Conservation (phyloP, 2,113 vertebrate genomes). For the Pangasianodon gigas region DNA sequence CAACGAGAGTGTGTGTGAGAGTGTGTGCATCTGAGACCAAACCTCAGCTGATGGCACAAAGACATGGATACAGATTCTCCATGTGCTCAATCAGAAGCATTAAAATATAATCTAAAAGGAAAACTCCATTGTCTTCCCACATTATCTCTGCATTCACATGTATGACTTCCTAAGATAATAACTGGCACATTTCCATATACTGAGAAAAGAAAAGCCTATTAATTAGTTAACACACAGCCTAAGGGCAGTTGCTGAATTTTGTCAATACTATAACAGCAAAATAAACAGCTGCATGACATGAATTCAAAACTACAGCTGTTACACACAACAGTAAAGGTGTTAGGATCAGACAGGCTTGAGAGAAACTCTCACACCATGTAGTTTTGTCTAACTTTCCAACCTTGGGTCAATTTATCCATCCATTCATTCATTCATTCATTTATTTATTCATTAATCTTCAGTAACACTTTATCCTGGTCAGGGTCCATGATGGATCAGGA, state of each 20-base stretch:
- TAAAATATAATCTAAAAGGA: background rate
- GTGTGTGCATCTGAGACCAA: background rate
- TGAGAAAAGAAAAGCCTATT: background rate
- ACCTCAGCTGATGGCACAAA: background rate
- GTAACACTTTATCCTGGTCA: background rate
- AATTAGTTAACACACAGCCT: background rate
- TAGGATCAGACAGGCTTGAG: background rate
- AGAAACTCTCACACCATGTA: background rate
- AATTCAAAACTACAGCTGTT: background rate
- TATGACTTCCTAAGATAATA: background rate
- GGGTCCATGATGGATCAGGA: background rate
- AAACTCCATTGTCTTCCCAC: background rate
- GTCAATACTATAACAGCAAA: background rate
- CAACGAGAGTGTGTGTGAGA: conserved; percentile 15
- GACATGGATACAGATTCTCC: background rate
- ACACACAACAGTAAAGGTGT: background rate
- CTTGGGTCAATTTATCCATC: background rate
- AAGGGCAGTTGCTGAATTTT: background rate
- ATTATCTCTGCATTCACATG: background rate
- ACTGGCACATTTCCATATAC: background rate
- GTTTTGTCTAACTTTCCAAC: background rate
- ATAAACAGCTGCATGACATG: background rate
- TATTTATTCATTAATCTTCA: background rate
- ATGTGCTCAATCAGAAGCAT: background rate
- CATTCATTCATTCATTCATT: background rate